Evolutionary conservation across 2,113 vertebrate genomes (phyloP).

Genomic region (Lichenostomus cassidix): DNA sequence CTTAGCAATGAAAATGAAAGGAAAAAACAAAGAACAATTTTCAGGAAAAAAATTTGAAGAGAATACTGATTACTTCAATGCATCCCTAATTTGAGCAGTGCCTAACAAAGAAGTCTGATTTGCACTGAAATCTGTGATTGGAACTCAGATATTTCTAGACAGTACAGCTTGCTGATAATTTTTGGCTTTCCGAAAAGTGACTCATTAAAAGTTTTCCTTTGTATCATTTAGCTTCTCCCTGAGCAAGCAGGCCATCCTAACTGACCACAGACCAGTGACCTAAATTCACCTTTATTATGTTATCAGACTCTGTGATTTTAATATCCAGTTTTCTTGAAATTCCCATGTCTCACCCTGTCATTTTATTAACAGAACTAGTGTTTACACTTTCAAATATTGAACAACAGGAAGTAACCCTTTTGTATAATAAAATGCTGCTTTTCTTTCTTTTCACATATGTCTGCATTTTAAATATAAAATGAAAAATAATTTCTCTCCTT

Average conservation of each 20-base stretch:
- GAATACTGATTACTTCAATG: slow-evolving; percentile 53
- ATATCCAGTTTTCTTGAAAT: background rate
- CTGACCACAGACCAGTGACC: background rate
- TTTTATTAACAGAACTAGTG: background rate
- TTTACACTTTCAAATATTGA: background rate
- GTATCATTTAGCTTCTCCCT: background rate
- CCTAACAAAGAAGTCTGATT: slow-evolving; percentile 59
- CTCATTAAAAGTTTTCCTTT: background rate
- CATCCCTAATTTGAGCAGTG: slow-evolving; percentile 36
- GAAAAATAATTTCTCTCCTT: background rate
- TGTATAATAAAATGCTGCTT: background rate
- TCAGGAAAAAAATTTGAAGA: background rate
- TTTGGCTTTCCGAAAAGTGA: slow-evolving; percentile 1
- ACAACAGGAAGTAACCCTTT: background rate
- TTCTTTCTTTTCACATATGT: background rate
- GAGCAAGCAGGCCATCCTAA: background rate
- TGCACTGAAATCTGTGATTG: slow-evolving; percentile 13
- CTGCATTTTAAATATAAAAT: background rate
- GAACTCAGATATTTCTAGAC: slow-evolving; percentile 29
- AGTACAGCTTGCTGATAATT: slow-evolving; percentile 37
- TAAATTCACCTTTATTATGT: background rate
- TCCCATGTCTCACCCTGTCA: background rate
- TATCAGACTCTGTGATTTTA: background rate
- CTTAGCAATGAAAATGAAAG: background rate
- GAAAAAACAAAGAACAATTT: background rate